These are phyloP conservation scores for Leucosticte australis DNA, from an alignment of 2,113 vertebrate species.

Conservation along the genomic window DNA sequence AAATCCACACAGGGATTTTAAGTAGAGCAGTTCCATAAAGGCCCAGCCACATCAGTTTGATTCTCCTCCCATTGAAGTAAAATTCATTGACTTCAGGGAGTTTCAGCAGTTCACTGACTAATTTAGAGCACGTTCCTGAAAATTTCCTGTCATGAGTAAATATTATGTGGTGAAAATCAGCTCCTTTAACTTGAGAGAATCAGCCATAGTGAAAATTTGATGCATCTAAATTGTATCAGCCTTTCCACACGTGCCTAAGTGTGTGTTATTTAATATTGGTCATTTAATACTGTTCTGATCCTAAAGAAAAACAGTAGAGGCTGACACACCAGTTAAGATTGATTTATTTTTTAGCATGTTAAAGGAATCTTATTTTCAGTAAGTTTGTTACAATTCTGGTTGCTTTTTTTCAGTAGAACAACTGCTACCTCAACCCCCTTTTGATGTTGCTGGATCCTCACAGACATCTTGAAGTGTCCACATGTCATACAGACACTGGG, in stretches of 20 bases:
- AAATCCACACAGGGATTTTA: not conserved
- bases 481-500: conserved; percentile 79
- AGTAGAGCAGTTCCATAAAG: not conserved
- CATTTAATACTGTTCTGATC: not conserved
- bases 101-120: not conserved
- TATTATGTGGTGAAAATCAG: not conserved
- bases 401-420: not conserved
- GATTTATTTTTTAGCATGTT: not conserved
- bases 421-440: not conserved
- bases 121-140: not conserved
- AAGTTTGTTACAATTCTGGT: not conserved
- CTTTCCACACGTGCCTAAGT: not conserved
- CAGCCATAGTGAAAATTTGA: not conserved
- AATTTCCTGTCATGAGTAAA: not conserved
- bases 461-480: not conserved
- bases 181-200: not conserved
- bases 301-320: not conserved
- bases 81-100: not conserved
- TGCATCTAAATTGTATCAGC: accelerated
- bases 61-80: not conserved
- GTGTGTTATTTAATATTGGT: not conserved
- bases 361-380: not conserved
- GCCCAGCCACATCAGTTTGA: too few species aligned
- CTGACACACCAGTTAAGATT: not conserved
- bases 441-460: not conserved